phyloP scores from a whole-genome alignment of 2,113 vertebrate species.

The Centropus unirufus region DNA sequence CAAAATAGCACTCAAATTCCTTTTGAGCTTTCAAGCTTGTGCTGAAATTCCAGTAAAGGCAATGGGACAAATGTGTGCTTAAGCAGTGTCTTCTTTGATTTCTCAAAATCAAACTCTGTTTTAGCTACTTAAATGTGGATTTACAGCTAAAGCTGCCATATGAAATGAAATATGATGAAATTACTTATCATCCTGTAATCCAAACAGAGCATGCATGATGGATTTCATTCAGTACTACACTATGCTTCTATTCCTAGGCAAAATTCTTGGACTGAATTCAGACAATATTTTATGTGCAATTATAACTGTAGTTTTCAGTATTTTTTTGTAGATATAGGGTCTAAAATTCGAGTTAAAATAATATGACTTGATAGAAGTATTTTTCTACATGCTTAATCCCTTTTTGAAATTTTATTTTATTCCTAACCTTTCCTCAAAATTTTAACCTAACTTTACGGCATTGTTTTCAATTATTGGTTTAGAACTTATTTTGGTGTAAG shows the following conservation, averaged over 20 bases:
- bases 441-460: neutral
- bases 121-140: neutral
- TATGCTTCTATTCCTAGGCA: neutral
- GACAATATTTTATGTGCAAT: neutral
- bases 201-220: neutral
- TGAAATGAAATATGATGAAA: neutral
- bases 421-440: neutral
- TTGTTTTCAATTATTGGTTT: neutral
- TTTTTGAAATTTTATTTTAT: neutral
- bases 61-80: neutral
- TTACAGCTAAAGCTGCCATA: neutral
- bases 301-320: neutral
- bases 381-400: neutral
- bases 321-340: neutral
- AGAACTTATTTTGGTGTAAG: neutral
- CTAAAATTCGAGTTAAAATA: neutral
- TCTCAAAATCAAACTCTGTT: neutral
- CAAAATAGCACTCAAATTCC: neutral
- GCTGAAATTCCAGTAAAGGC: neutral
- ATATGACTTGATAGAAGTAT: neutral
- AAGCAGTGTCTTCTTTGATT: neutral
- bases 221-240: neutral
- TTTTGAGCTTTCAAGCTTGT: neutral
- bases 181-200: neutral
- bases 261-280: neutral